Evolutionary conservation across 1,140 invertebrate species (phyloP).

Genomic region (Trichonephila clavipes): DNA sequence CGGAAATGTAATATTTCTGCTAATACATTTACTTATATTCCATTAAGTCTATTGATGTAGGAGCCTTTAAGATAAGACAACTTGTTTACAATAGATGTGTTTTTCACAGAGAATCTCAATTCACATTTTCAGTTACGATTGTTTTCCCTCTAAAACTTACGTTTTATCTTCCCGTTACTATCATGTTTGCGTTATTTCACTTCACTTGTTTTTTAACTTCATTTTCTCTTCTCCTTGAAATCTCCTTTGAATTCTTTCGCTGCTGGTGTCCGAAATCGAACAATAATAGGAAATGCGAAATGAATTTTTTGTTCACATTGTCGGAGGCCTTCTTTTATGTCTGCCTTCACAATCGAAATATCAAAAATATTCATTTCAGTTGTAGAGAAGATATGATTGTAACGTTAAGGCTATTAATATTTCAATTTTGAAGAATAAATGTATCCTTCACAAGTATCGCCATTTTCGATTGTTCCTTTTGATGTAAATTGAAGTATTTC

Average conservation of each 20-base stretch:
- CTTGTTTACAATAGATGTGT: constrained; percentile 20
- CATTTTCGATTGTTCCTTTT: no score
- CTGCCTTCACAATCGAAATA: no score
- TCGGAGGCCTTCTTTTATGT: no score
- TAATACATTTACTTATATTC: not conserved
- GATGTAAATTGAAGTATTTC: no score
- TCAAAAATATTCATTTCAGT: no score
- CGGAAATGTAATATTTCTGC: not conserved
- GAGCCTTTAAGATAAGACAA: not conserved
- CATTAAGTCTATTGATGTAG: not conserved
- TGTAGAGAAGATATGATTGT: no score
- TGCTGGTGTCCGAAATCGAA: not conserved
- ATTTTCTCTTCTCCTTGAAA: constrained; percentile 12
- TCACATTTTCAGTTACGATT: not conserved
- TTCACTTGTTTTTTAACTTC: constrained; percentile 5
- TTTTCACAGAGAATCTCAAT: not conserved
- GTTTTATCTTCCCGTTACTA: not conserved
- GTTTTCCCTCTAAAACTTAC: not conserved
- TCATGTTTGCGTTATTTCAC: not conserved
- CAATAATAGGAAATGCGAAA: constrained; percentile 23
- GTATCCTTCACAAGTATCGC: no score
- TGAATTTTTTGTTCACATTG: not conserved
- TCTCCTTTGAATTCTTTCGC: not conserved
- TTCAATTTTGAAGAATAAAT: no score
- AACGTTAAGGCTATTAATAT: no score